phyloP scores from a whole-genome alignment of 2,888 invertebrate species.

The Meteorus colon region DNA sequence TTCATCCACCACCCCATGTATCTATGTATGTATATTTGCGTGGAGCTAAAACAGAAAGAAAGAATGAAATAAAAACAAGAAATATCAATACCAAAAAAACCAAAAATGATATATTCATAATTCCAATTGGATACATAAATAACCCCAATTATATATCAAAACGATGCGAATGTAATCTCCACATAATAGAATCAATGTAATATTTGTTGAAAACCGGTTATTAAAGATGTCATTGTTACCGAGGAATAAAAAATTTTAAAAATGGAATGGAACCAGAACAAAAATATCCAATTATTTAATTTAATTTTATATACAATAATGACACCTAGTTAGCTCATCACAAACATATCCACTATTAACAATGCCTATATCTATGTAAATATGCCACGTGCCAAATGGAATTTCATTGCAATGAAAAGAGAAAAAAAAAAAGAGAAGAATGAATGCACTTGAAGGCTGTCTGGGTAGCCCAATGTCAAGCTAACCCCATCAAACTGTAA shows the following conservation, averaged over 20 bases:
- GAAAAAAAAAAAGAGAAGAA: conserved; percentile 12
- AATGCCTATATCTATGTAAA: conserved; percentile 4
- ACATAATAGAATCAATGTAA: conserved; percentile 4
- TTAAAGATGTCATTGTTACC: conserved; percentile 74
- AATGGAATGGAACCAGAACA: background rate
- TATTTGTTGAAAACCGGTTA: conserved; percentile 70
- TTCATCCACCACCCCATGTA: background rate
- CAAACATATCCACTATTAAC: background rate
- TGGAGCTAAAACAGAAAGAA: background rate
- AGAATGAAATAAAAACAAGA: background rate
- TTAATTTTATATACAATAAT: background rate
- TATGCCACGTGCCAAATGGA: background rate
- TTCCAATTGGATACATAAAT: conserved; percentile 30
- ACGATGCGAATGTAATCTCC: background rate
- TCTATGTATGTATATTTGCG: background rate
- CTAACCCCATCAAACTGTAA: conserved; percentile 74
- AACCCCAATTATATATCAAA: conserved; percentile 51
- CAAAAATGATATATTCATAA: background rate
- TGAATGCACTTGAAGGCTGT: background rate
- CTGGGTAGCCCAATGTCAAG: conserved; percentile 65
- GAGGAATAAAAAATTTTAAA: conserved; percentile 54
- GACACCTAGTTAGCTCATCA: background rate
- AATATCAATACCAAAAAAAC: background rate
- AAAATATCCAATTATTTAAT: background rate
- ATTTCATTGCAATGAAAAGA: background rate